phyloP scores from a whole-genome alignment of 2,888 invertebrate species.

The Ornithoptera priamus region DNA sequence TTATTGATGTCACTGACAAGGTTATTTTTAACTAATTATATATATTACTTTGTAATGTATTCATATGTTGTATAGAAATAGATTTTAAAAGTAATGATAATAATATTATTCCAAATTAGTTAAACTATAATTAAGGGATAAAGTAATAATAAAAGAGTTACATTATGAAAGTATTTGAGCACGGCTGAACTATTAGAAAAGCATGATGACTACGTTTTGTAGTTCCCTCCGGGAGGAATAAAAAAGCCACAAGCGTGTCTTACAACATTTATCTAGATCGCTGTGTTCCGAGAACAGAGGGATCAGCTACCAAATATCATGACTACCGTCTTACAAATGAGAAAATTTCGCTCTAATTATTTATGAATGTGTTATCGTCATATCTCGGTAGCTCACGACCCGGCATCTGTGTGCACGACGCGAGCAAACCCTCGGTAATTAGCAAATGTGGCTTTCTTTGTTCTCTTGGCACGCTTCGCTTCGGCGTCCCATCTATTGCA shows the following conservation, averaged over 20 bases:
- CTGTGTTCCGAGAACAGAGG: conserved; percentile 71
- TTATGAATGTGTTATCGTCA: conserved; percentile 81
- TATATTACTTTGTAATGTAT: no score
- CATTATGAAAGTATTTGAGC: background rate
- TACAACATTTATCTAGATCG: conserved; percentile 71
- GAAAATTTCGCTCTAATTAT: conserved; percentile 81
- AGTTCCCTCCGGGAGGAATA: conserved; percentile 52
- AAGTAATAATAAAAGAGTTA: no score
- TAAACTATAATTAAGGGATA: no score
- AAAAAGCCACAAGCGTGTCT: conserved; percentile 71
- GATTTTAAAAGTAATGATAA: no score
- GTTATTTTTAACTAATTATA: no score
- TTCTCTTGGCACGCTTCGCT: conserved; percentile 76
- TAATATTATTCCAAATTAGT: no score
- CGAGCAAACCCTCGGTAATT: conserved; percentile 76
- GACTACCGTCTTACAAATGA: conserved; percentile 80
- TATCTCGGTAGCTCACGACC: conserved; percentile 78
- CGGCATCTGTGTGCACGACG: conserved; percentile 77
- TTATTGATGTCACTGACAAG: no score
- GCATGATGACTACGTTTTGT: conserved; percentile 39
- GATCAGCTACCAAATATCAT: conserved; percentile 77
- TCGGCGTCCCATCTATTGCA: conserved; percentile 67
- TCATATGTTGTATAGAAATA: no score
- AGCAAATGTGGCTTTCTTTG: conserved; percentile 80
- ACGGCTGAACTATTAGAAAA: conserved; percentile 20